phyloP scores from a whole-genome alignment of 2,113 vertebrate genomes.

The Ovis aries region DNA sequence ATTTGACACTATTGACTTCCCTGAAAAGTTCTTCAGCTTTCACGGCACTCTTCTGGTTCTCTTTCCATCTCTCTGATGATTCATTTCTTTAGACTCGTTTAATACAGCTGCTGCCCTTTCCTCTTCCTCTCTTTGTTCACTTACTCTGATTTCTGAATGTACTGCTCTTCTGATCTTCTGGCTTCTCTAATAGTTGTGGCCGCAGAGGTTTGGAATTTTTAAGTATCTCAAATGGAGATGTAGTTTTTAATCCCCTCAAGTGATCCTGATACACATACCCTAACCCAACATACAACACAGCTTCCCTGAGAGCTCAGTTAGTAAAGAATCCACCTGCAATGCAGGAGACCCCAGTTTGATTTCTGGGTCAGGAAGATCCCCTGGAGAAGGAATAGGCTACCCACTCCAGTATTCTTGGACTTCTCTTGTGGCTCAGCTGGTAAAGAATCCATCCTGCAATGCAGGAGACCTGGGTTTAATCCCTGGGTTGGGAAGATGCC shows the following conservation, averaged over 20 bases:
- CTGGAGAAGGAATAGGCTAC: neutral
- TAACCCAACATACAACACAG: neutral
- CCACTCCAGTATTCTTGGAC: neutral
- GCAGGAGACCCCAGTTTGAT: neutral
- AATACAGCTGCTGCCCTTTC: neutral
- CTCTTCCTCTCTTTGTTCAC: neutral
- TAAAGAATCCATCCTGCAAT: neutral
- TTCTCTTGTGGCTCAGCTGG: neutral
- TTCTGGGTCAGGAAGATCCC: neutral
- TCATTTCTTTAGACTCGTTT: neutral
- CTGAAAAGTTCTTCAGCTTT: neutral
- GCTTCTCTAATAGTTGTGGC: neutral
- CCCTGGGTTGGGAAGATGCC: neutral
- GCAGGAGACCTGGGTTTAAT: neutral
- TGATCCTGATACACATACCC: neutral
- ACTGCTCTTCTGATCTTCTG: neutral
- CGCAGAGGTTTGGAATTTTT: neutral
- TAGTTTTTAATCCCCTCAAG: neutral
- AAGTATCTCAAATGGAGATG: neutral
- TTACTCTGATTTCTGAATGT: neutral
- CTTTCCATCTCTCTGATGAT: neutral
- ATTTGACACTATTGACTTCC: neutral
- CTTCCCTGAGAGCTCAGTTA: neutral
- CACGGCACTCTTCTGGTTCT: neutral
- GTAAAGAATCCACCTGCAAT: neutral